Evolutionary conservation across 1,140 invertebrate species (phyloP).

Genomic region (Probaryconus sp.): DNA sequence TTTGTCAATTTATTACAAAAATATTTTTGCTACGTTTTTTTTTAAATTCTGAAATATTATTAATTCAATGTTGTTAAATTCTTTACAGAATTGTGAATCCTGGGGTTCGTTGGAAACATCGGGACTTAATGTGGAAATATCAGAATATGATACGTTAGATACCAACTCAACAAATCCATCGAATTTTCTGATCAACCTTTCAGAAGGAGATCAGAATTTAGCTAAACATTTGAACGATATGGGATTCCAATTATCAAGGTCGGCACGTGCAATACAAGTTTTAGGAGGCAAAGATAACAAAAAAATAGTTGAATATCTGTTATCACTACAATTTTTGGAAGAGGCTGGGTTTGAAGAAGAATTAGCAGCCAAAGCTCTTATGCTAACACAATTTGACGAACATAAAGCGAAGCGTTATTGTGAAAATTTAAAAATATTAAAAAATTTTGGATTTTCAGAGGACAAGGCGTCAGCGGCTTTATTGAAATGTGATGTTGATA

Average conservation of each 20-base stretch:
- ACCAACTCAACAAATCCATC: conserved; percentile 53
- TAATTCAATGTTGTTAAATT: no score
- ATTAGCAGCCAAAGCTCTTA: conserved; percentile 79
- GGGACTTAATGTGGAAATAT: conserved; percentile 45
- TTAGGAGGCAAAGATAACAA: conserved; percentile 88
- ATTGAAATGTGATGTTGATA: conserved; percentile 87
- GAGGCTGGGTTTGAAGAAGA: conserved; percentile 83
- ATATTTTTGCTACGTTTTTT: no score
- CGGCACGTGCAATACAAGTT: conserved; percentile 85
- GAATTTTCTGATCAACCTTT: conserved; percentile 65
- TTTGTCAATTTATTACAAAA: no score
- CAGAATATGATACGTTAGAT: conserved; percentile 37
- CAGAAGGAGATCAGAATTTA: conserved; percentile 81
- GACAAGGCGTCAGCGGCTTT: conserved; percentile 86
- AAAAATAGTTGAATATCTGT: conserved; percentile 82
- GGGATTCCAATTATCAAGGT: conserved; percentile 89
- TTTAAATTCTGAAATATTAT: no score
- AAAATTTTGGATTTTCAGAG: conserved; percentile 90
- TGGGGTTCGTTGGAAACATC: conserved; percentile 71
- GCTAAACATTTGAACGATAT: conserved; percentile 87
- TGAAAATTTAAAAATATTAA: conserved; percentile 82
- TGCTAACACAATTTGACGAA: conserved; percentile 76
- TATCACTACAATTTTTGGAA: conserved; percentile 80
- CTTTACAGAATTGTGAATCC: conserved; percentile 72
- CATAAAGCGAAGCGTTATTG: conserved; percentile 79